Evolutionary conservation across 1,140 invertebrate species (phyloP).

Genomic region (Drosophila nikananu): DNA sequence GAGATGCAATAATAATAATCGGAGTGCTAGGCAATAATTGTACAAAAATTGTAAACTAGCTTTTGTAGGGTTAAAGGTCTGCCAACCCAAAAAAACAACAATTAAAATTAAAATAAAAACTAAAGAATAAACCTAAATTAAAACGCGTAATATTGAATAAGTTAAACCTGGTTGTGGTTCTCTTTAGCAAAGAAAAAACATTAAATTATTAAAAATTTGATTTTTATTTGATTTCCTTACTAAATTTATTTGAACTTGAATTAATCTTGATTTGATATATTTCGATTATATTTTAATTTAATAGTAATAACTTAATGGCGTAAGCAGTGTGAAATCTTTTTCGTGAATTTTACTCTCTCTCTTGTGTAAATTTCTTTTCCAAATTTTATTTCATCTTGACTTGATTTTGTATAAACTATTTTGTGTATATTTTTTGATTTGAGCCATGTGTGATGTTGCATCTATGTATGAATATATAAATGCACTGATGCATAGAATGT

Average conservation of each 20-base stretch:
- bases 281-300: conserved; percentile 27
- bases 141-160: conserved; percentile 28
- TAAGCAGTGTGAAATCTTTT: conserved; percentile 71
- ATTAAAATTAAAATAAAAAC: background rate
- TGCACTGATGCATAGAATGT: conserved; percentile 65
- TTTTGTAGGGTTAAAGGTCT: conserved; percentile 69
- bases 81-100: conserved; percentile 14
- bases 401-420: conserved; percentile 17
- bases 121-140: conserved; percentile 49
- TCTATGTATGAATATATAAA: conserved; percentile 34
- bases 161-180: conserved; percentile 78
- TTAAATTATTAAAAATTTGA: conserved; percentile 38
- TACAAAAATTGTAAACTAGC: conserved; percentile 78
- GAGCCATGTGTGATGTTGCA: conserved; percentile 54
- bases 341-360: conserved; percentile 69
- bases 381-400: conserved; percentile 35
- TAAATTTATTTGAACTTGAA: conserved; percentile 56
- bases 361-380: conserved; percentile 44
- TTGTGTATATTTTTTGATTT: conserved; percentile 39
- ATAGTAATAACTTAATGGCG: conserved; percentile 30
- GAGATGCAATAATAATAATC: conserved; percentile 28
- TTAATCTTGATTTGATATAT: conserved; percentile 57
- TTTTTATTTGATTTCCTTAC: conserved; percentile 44
- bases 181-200: conserved; percentile 50
- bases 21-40: conserved; percentile 47